Base-by-base conservation (phyloP, 2,888 invertebrate genomes). In the Cephalotes varians region DNA sequence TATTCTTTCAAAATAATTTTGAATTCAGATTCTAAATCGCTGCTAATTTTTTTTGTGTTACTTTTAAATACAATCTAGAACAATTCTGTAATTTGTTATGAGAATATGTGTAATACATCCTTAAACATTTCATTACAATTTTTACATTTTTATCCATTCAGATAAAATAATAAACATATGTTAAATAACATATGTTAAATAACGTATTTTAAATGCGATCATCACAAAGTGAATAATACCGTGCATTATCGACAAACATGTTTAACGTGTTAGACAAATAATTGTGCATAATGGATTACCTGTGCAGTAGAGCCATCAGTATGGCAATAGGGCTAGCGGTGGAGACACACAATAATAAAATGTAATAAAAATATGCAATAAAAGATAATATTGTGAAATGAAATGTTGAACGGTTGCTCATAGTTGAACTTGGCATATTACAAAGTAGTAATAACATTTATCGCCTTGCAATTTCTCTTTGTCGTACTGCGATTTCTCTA, bases 301-400 rank as follows among this genome's bases (percentile, higher is more conserved):
- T 98, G 97, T 97, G 97, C 95, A 98, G 96, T 95, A 98, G 97
- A 96, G 97, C 98, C 98, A 98, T 98, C 96, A 98, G 97, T 96
- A 97, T 98, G 97, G 98, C 98, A 97, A 98, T 97, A 96, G 98
- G 98, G 98, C 98, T 98, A 97, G 96, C 96, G 95, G 95, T 95
- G 96, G 96, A 96, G 96, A 96, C 96, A 96, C 96, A 97, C 95
- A 96, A 95, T 96, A 96, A 95, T 96, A 94, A 94, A 92, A 93
- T 94, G 94, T 94, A 94, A 94, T 94, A 94, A 94, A 94, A 93
- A 94, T 94, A 93, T 93, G 93, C 92, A 92, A 93, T 91, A 93
- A 94, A 89, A 90, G 92, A 93, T 91, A 92, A 92, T 90, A 93
- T 93, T 93, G 91, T 91, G 49, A 92, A 94, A 93, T 92, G 85